Evolutionary conservation across 2,113 vertebrate species (phyloP).

Genomic region (Halichoerus grypus): DNA sequence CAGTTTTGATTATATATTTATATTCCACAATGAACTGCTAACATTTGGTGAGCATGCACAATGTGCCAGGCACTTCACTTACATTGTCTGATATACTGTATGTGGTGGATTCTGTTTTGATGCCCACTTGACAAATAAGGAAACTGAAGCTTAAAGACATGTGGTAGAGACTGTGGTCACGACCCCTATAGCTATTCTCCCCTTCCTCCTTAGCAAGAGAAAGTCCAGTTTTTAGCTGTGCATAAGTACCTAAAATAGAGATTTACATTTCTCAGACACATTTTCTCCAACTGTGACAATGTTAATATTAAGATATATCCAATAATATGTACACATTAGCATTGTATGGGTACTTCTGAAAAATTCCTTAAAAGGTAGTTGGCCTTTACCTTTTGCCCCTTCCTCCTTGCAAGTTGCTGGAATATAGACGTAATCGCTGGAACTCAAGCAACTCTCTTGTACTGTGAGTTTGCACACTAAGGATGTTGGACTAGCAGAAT

Average conservation of each 20-base stretch:
- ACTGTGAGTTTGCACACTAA: too few relatives aligned
- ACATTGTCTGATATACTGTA: neutral
- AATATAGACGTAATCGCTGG: too few relatives aligned
- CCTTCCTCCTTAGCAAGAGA: neutral
- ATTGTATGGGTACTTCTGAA: neutral
- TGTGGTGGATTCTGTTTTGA: neutral
- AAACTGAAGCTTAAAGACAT: neutral
- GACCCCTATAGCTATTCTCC: neutral
- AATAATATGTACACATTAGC: neutral
- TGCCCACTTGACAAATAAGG: neutral
- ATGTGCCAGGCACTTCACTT: neutral
- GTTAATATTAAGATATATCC: neutral
- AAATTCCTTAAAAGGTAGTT: neutral
- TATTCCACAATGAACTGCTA: neutral
- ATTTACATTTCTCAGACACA: neutral
- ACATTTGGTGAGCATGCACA: neutral
- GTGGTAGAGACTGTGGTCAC: neutral
- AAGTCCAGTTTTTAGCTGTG: neutral
- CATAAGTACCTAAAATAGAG: neutral
- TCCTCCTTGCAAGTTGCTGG: too few relatives aligned
- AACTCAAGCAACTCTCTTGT: too few relatives aligned
- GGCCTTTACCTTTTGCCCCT: too few relatives aligned
- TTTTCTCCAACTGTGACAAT: neutral
- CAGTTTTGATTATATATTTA: neutral
- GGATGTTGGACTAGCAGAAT: too few relatives aligned